Evolutionary conservation across 2,797 vertebrate species (phyloP), one percentile per base, ranked within the genome.

Genomic region (Channallabes apus): DNA sequence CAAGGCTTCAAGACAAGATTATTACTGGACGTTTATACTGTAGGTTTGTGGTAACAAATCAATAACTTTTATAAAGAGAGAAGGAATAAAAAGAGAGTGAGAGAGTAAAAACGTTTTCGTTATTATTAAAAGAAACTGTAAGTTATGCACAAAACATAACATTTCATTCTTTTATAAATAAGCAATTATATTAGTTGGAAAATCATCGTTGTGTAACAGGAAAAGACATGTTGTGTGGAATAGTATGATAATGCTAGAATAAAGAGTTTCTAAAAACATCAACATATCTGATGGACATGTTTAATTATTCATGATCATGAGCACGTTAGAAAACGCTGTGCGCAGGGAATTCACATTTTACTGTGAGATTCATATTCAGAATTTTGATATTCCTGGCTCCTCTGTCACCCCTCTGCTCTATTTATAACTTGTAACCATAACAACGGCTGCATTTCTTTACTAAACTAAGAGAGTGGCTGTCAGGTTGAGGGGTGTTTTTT

Each of bases 351-450:
- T 91, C 89, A 90, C 91, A 85, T 86, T 86, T 91, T 89, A 94
- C 94, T 93, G 89, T 90, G 90, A 90, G 92, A 90, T 92, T 87
- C 90, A 91, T 94, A 51, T 93, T 94, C 92, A 93, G 90, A 82
- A 81, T 85, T 69, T 86, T 91, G 91, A 93, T 88, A 88, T 92
- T 84, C 65, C 90, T 88, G 88, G 92, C 27, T 76, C 51, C 54
- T 59, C 89, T 92, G 93, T 95, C 94, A 95, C 93, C 92, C 93
- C 90, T 89, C 90, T 91, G 91, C 92, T 93, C 94, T 95, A 95
- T 95, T 95, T 95, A 94, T 95, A 95, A 92, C 93, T 86, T 91
- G 94, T 95, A 94, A 94, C 95, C 95, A 95, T 95, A 94, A 96
- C 95, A 95, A 95, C 94, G 83, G 90, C 86, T 90, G 87, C 89